These are phyloP conservation scores for Helicoverpa armigera DNA, from an alignment of 1,140 invertebrate genomes.

Conservation along the genomic window DNA sequence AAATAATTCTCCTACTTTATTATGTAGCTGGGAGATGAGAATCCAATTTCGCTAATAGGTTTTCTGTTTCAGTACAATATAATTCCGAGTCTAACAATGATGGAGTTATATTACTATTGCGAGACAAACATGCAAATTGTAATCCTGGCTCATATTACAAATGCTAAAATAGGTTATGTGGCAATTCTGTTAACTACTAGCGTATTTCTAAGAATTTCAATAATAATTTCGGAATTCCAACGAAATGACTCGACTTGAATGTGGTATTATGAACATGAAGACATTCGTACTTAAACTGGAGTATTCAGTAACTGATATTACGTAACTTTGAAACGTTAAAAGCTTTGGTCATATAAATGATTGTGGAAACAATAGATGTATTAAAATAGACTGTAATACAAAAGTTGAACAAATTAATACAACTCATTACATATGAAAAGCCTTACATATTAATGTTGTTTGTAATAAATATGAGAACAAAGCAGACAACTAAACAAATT, in stretches of 20 bases:
- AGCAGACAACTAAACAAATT: background rate
- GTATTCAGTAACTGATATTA: no score
- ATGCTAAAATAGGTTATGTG: background rate
- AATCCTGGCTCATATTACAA: background rate
- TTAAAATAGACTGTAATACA: no score
- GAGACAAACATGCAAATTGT: constrained; percentile 5
- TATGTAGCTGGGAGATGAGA: background rate
- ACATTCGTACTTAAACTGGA: no score
- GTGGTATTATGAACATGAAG: no score
- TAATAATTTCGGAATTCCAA: no score
- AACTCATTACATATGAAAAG: no score
- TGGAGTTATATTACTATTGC: background rate
- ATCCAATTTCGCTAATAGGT: constrained; percentile 9
- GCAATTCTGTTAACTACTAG: background rate
- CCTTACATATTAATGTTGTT: no score
- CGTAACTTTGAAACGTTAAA: no score
- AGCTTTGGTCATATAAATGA: no score
- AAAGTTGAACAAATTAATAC: no score
- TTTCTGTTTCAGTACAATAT: constrained; percentile 5
- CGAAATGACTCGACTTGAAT: no score
- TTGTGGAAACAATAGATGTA: no score
- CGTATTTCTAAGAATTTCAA: background rate
- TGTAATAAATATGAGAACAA: background rate
- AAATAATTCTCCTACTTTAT: background rate
- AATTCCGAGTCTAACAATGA: background rate